Conservation (phyloP, 2,113 vertebrate genomes). For the Ciconia boyciana region DNA sequence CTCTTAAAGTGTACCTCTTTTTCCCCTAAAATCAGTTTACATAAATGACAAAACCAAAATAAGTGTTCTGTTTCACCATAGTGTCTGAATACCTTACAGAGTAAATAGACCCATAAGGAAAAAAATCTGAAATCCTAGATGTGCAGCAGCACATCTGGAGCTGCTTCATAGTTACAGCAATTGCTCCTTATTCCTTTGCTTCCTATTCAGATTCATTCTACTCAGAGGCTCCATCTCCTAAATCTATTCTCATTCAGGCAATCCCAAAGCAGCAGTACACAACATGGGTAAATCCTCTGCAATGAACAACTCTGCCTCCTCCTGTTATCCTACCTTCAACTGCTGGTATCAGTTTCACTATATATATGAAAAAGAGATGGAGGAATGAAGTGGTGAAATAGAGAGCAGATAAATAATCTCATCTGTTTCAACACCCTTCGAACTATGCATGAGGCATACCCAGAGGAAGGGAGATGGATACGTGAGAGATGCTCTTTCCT, state of each 20-base stretch:
- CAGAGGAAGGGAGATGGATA: not conserved
- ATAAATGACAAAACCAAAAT: not conserved
- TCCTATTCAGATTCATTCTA: not conserved
- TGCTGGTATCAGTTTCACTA: not conserved
- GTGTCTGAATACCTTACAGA: not conserved
- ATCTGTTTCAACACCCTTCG: not conserved
- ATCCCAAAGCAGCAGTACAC: not conserved
- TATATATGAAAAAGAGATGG: not conserved
- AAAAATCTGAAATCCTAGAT: not conserved
- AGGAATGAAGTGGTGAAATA: not conserved
- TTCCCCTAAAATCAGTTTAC: not conserved
- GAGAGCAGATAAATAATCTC: not conserved
- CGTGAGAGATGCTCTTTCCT: not conserved
- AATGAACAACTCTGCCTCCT: not conserved
- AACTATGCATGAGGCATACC: not conserved
- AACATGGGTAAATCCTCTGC: slow-evolving; percentile 1
- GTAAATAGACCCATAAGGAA: not conserved
- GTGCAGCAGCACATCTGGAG: not conserved
- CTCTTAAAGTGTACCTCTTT: not conserved
- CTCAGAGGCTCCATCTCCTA: not conserved
- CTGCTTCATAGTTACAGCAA: not conserved
- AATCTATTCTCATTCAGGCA: not conserved
- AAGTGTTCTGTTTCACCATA: not conserved
- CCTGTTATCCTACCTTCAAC: not conserved
- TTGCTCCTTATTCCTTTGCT: not conserved